A percentile compares a stretch with the other conserved stretches of the same genome.
Conservation (phyloP, 2,888 invertebrate genomes). For the Pharmacophagus antenor region DNA sequence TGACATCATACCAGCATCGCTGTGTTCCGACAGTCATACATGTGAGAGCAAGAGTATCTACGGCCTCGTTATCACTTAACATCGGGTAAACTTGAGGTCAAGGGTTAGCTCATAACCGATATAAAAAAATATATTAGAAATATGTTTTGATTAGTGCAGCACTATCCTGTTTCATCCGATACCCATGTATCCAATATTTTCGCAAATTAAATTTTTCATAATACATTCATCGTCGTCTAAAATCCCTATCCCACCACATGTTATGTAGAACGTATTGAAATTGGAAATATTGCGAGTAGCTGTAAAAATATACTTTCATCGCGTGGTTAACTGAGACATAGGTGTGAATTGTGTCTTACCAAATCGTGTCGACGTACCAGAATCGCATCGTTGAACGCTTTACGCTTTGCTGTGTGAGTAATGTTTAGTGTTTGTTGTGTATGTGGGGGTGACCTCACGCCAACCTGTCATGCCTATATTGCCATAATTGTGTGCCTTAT, state of each 20-base stretch:
- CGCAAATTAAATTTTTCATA: too few species aligned
- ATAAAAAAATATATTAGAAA: too few species aligned
- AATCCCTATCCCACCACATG: not conserved
- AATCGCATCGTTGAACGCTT: conserved; percentile 39
- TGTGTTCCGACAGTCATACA: too few species aligned
- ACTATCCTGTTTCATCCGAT: too few species aligned
- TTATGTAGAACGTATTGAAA: not conserved
- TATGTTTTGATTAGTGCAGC: too few species aligned
- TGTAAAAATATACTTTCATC: conserved; percentile 1
- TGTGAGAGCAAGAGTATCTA: too few species aligned
- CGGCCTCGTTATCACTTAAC: too few species aligned
- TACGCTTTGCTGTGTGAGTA: conserved; percentile 43
- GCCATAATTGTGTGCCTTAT: conserved; percentile 34
- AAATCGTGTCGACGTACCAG: conserved; percentile 16
- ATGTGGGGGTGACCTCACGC: conserved; percentile 45
- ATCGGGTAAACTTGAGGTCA: too few species aligned
- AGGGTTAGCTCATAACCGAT: too few species aligned
- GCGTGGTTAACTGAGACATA: conserved; percentile 1
- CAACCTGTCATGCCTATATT: conserved; percentile 51
- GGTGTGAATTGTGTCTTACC: conserved; percentile 23
- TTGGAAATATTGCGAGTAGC: not conserved
- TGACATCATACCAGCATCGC: too few species aligned
- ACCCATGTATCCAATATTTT: too few species aligned
- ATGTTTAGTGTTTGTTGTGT: conserved; percentile 40
- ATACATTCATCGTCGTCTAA: too few species aligned